These are phyloP conservation scores for Caenorhabditis zanzibari DNA, from an alignment of 2,888 invertebrate genomes.

Conservation along the genomic window DNA sequence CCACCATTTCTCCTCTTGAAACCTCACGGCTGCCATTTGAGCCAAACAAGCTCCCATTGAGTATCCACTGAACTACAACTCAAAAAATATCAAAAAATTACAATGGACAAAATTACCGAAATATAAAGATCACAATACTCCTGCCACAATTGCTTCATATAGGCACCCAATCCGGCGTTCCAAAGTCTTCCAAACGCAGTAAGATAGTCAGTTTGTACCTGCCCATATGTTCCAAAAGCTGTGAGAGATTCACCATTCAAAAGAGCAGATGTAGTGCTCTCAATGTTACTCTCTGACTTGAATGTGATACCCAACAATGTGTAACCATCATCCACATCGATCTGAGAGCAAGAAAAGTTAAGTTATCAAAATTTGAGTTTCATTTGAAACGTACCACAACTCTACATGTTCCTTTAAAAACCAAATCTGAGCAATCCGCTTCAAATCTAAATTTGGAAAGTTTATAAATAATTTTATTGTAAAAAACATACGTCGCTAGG, in stretches of 20 bases:
- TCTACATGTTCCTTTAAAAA: slow-evolving; percentile 59
- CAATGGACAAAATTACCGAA: slow-evolving; percentile 36
- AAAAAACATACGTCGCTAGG: slow-evolving; percentile 40
- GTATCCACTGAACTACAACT: slow-evolving; percentile 61
- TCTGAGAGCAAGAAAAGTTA: slow-evolving; percentile 29
- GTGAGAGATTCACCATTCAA: slow-evolving; percentile 34
- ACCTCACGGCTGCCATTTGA: slow-evolving; percentile 65
- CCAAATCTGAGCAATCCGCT: slow-evolving; percentile 65
- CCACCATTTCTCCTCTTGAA: slow-evolving; percentile 66
- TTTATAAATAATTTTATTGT: background rate
- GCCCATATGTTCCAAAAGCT: slow-evolving; percentile 55
- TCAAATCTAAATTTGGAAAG: slow-evolving; percentile 59
- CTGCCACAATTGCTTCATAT: slow-evolving; percentile 59
- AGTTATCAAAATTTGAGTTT: background rate
- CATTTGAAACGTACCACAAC: slow-evolving; percentile 39
- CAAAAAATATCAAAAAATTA: background rate
- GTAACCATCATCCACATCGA: slow-evolving; percentile 64
- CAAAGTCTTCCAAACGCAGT: slow-evolving; percentile 63
- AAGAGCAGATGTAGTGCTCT: slow-evolving; percentile 43
- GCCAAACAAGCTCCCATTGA: slow-evolving; percentile 64
- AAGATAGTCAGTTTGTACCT: slow-evolving; percentile 53
- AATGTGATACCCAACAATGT: slow-evolving; percentile 65
- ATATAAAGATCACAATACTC: slow-evolving; percentile 67
- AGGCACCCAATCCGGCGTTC: slow-evolving; percentile 62
- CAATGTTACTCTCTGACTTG: slow-evolving; percentile 62